These are phyloP conservation scores for Bostrychus sinensis DNA, from an alignment of 2,113 vertebrate genomes.

Conservation along the genomic window DNA sequence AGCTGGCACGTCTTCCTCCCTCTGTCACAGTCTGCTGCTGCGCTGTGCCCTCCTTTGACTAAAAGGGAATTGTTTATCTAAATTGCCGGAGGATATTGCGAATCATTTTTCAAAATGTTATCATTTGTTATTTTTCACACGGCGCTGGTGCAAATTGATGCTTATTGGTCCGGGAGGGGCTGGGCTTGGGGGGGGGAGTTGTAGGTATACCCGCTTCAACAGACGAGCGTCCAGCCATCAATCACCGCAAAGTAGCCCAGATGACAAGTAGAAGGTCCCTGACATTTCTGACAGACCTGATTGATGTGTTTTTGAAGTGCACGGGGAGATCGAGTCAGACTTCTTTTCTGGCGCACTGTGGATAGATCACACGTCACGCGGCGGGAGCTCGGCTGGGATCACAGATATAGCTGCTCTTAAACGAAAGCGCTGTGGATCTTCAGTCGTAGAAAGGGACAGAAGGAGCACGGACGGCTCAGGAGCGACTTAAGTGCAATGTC, in stretches of 20 bases:
- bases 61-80: conserved; percentile 65
- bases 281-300: conserved; percentile 75
- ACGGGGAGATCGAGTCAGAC: conserved; percentile 50
- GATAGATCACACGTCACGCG: conserved; percentile 54
- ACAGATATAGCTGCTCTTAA: conserved; percentile 30
- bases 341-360: conserved; percentile 54
- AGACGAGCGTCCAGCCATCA: conserved; percentile 64
- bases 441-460: too few species aligned
- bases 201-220: too few species aligned
- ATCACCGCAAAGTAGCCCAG: conserved; percentile 69
- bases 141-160: conserved; percentile 64
- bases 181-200: conserved; percentile 4
- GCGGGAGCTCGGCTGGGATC: conserved; percentile 26
- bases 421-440: conserved; percentile 14
- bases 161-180: conserved; percentile 12
- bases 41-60: conserved; percentile 39
- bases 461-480: too few species aligned
- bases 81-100: conserved; percentile 65
- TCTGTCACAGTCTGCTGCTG: conserved; percentile 37
- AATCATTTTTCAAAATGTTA: conserved; percentile 67
- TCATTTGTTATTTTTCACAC: conserved; percentile 65
- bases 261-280: conserved; percentile 75
- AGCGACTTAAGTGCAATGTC: background rate
- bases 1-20: conserved; percentile 36
- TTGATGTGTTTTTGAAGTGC: conserved; percentile 79